Percentiles rank a stretch among this genome's conserved stretches.
Conservation (phyloP, 2,888 invertebrate genomes). For the Coecobrya sp. region DNA sequence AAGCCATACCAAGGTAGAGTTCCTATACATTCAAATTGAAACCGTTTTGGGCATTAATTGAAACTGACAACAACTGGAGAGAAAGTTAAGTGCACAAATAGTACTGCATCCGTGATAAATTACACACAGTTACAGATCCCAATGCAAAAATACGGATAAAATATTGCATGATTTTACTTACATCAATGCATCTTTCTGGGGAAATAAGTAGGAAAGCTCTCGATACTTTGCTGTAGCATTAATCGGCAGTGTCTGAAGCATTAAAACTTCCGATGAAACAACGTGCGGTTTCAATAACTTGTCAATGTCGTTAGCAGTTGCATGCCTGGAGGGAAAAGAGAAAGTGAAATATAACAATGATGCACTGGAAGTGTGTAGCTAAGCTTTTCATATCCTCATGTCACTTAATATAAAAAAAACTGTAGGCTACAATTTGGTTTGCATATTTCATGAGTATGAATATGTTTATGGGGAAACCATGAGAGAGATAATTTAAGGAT, state of each 20-base stretch:
- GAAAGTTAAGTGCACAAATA: background rate
- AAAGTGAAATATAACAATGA: background rate
- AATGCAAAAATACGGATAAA: no score
- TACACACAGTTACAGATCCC: background rate
- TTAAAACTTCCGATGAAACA: constrained; percentile 62
- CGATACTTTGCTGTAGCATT: constrained; percentile 40
- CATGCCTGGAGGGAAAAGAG: constrained; percentile 18
- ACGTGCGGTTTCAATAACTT: constrained; percentile 57
- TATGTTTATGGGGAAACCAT: no score
- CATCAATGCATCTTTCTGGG: constrained; percentile 43
- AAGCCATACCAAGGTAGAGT: constrained; percentile 49
- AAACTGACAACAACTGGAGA: background rate
- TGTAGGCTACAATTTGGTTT: background rate
- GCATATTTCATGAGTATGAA: constrained; percentile 53
- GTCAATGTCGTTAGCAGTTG: constrained; percentile 35
- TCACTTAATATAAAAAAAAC: constrained; percentile 8
- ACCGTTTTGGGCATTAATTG: background rate
- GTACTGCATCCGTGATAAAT: background rate
- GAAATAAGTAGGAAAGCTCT: constrained; percentile 64
- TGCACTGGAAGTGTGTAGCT: background rate
- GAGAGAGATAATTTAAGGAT: constrained; percentile 86
- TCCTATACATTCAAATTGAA: constrained; percentile 1
- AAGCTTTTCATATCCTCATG: background rate
- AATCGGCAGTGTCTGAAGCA: constrained; percentile 69
- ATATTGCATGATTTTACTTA: constrained; percentile 9